Evolutionary conservation across 2,113 vertebrate species (phyloP), one percentile per base, ranked within the genome.

Genomic region (Bombycilla garrulus): DNA sequence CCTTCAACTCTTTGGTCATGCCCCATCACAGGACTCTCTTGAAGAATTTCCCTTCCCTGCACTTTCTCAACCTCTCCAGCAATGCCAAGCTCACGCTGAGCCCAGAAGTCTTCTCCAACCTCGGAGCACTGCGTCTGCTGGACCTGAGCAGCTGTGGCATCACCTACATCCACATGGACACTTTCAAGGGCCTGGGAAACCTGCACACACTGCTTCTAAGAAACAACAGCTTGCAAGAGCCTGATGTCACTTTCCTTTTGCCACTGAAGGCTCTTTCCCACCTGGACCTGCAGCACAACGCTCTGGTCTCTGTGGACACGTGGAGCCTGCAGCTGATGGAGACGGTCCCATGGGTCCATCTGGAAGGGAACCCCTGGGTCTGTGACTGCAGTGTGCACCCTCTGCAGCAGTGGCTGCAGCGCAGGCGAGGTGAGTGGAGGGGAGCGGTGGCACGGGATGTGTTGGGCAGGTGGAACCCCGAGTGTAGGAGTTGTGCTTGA

Each of bases 51-150:
- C 84, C 87, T 66, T 94, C 71, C 26, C 71, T 98, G 72, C 93
- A 15, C 35, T 95, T 40, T 66, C 97, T 97, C 76, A 98, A 98
- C 92, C 95, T 97, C 44, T 97, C 98, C 76, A 96, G 96, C 83
- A 98, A 98, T 91, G 94, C 95, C 88, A 96, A 98, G 96, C 97
- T 97, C 86, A 91, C 22, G 1, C 96, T 98, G 97, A 96, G 95
- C 80, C 97, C 96, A 76, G 96, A 81, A 23, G 33, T 86, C 47
- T 97, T 98, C 93, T 97, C 94, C 97, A 98, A 86, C 91, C 77
- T 97, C 0, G 5, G 72, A 60, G 58, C 58, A 6, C 96, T 98
- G 36, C 88, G 38, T 31, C 45, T 97, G 20, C 90, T 98, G 85
- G 96, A 98, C 61, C 71, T 98, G 86, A 98, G 96, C 90, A 95